Evolutionary conservation across 1,140 invertebrate genomes (phyloP), one percentile per base, ranked within the genome.

Genomic region (Solen grandis): DNA sequence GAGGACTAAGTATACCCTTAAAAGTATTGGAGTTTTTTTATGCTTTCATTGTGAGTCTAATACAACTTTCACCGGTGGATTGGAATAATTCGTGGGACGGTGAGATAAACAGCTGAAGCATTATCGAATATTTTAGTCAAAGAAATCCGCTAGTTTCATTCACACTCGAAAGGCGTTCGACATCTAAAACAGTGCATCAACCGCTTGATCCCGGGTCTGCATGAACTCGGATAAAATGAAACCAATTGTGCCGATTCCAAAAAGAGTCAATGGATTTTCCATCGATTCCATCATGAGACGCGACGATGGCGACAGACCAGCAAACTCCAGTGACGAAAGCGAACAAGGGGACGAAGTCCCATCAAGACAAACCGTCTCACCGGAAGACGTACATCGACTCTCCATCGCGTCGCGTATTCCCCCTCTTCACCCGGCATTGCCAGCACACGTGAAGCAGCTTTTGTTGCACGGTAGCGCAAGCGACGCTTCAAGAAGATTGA

Each of bases 261-360:
- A 96, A 87, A 94, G 95, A 89, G 94, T 95, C 88, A 96, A 98
- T 90, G 97, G 96, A 88, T 98, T 98, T 90, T 97, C 96, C 88
- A 98, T 98, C 90, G 97, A 98, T 92, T 97, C 97, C 85, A 97
- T 98, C 84, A 97, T 98, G 62, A 97, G 97, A 13, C 57, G 41
- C 3, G 54, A 78, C 31, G 75, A 78, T 16, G 16, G 10, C 22
- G 63, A 69, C 0, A n/a, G 54, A 13, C 29, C 54, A 1, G 16
- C n/a, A 2, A 57, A 33, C 19, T 78, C 75, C 14, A 35, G 33
- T 27, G 68, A 78, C 41, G 60, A 81, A 1, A 72, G 63, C 33
- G 52, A 76, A 22, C 19, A 19, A 19, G 46, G 74, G 27, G 50
- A 35, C 29, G 72, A 74, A 25, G 69, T 81, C 31, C 27, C 29